Conservation (phyloP, 2,888 invertebrate species). For the Euplagia quadripunctaria region DNA sequence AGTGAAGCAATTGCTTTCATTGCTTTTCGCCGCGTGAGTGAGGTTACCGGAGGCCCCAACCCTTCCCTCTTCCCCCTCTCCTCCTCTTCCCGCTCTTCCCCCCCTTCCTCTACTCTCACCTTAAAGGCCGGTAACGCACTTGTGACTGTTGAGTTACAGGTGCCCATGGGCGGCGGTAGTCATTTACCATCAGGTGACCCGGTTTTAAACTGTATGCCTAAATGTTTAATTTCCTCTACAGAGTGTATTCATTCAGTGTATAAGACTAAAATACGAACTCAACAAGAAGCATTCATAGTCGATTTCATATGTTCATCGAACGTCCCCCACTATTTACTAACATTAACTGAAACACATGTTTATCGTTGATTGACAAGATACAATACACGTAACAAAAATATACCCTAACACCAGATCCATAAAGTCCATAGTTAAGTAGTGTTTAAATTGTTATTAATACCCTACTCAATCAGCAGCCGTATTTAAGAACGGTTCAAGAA, state of each 20-base stretch:
- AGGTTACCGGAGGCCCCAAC: too few species aligned
- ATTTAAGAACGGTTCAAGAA: not conserved
- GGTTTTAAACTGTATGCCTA: too few species aligned
- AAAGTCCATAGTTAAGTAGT: not conserved
- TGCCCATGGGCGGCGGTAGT: too few species aligned
- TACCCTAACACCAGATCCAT: not conserved
- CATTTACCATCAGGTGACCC: too few species aligned
- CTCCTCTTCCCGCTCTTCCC: too few species aligned
- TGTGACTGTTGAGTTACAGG: too few species aligned
- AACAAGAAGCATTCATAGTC: not conserved
- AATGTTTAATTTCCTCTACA: too few species aligned
- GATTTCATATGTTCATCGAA: not conserved
- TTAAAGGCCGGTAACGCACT: too few species aligned
- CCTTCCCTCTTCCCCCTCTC: too few species aligned
- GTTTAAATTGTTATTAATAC: not conserved
- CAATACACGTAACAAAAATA: not conserved
- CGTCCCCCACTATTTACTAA: slow-evolving; percentile 1
- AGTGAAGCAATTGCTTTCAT: too few species aligned
- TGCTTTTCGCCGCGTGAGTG: too few species aligned
- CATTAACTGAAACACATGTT: not conserved
- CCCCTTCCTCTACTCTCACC: too few species aligned
- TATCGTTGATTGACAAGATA: not conserved
- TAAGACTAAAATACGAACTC: not conserved
- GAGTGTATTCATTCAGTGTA: not conserved
- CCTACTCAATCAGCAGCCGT: not conserved